These are phyloP conservation scores for Rhea americana DNA, from an alignment of 2,113 vertebrate species.

Conservation along the genomic window DNA sequence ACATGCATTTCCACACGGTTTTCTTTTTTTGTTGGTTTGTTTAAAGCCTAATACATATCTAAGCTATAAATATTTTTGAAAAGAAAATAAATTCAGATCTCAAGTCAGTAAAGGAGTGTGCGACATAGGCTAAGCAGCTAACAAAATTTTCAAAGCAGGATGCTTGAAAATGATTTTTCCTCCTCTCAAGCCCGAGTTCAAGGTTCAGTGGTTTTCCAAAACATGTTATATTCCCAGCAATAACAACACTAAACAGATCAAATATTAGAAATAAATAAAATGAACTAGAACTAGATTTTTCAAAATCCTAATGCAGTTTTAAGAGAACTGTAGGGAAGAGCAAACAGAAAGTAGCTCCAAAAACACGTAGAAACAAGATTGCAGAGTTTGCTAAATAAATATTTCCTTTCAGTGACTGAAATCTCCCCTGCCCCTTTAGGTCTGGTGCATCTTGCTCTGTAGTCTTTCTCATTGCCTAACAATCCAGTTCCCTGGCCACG, in stretches of 20 bases:
- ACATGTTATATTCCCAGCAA: conserved; percentile 12
- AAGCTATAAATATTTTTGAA: conserved; percentile 42
- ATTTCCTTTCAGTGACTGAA: conserved; percentile 39
- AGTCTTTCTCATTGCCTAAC: neutral
- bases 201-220: conserved; percentile 55
- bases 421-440: neutral
- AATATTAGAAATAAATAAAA: conserved; percentile 29
- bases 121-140: neutral
- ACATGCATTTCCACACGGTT: neutral
- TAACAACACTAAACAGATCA: neutral
- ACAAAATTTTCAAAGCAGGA: conserved; percentile 29
- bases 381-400: conserved; percentile 41
- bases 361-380: conserved; percentile 36
- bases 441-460: neutral
- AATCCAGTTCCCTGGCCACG: neutral
- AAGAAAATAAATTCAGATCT: conserved; percentile 39
- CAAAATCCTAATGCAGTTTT: neutral
- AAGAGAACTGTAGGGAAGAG: neutral
- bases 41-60: conserved; percentile 13
- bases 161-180: conserved; percentile 37
- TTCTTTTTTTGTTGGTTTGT: conserved; percentile 37
- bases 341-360: conserved; percentile 44
- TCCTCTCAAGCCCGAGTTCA: conserved; percentile 23
- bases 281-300: conserved; percentile 49
- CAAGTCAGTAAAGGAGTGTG: neutral